A percentile compares a stretch with the other conserved stretches of the same genome.
These are phyloP conservation scores for Neolamprologus falcicula DNA, from an alignment of 2,113 vertebrate species.

Conservation along the genomic window DNA sequence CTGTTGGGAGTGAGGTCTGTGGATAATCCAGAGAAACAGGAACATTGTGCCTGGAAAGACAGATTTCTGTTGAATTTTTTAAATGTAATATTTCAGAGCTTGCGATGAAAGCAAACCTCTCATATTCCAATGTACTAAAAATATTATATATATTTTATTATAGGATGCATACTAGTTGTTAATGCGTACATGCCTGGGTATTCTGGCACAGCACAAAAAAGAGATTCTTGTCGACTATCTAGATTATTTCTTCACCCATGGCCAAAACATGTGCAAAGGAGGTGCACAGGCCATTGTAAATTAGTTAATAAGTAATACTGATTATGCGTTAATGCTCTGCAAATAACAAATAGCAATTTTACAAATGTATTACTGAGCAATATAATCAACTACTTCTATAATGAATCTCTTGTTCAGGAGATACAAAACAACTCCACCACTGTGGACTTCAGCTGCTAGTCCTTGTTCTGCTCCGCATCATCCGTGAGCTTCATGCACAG, in stretches of 20 bases:
- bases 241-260: background rate
- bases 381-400: background rate
- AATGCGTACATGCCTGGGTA: background rate
- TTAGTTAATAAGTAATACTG: background rate
- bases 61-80: background rate
- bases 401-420: background rate
- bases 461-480: background rate
- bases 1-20: background rate
- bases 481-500: rapidly evolving
- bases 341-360: background rate
- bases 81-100: background rate
- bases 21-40: background rate
- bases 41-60: background rate
- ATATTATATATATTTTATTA: background rate
- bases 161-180: background rate
- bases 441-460: background rate
- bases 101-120: background rate
- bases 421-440: background rate
- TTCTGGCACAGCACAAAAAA: background rate
- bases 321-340: background rate
- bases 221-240: background rate
- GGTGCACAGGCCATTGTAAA: background rate
- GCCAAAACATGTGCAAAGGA: background rate
- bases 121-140: background rate
- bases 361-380: background rate